Evolutionary conservation across 2,797 vertebrate species (phyloP).

Genomic region (Rousettus madagascariensis): DNA sequence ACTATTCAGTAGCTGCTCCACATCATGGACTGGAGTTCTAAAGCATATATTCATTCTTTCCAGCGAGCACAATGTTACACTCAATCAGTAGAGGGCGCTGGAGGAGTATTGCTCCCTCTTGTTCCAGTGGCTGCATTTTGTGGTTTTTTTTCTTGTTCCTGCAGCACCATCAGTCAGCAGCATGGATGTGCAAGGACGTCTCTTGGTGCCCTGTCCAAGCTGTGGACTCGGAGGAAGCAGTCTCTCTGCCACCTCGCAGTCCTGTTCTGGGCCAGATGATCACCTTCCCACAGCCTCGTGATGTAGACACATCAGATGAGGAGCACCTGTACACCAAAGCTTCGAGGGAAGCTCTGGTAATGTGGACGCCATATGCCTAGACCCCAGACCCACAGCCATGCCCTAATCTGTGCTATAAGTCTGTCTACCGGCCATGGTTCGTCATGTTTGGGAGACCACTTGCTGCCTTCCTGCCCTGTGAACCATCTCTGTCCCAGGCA

Average conservation of each 20-base stretch:
- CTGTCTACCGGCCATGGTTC: not conserved
- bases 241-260: not conserved
- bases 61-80: not conserved
- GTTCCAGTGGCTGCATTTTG: fast-evolving
- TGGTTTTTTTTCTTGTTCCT: not conserved
- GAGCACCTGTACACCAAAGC: not conserved
- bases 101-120: not conserved
- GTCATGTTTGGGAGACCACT: not conserved
- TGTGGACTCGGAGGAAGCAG: not conserved
- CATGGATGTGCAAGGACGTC: not conserved
- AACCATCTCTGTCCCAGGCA: not conserved
- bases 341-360: not conserved
- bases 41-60: not conserved
- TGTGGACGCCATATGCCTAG: not conserved
- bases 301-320: no score
- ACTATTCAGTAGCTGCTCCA: not conserved
- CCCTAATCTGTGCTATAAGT: not conserved
- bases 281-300: not conserved
- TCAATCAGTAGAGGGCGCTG: not conserved
- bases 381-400: not conserved
- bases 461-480: no score
- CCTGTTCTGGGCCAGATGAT: not conserved
- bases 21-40: fast-evolving
- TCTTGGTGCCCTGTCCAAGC: not conserved
- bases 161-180: not conserved